Evolutionary conservation across 2,888 invertebrate species (phyloP).

Genomic region (Macaria notata): DNA sequence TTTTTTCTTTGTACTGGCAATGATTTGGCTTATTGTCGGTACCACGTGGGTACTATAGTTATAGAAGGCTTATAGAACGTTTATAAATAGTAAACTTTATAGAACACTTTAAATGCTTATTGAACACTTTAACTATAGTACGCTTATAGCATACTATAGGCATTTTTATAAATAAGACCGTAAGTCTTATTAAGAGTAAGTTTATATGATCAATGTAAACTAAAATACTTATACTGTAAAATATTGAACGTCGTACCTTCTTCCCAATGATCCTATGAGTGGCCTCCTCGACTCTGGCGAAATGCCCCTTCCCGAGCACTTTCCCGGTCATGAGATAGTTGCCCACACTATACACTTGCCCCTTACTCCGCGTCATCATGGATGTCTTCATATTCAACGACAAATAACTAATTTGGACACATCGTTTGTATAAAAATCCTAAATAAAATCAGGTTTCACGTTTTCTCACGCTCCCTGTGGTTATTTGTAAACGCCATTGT

Average conservation of each 20-base stretch:
- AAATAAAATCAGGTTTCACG: conserved; percentile 25
- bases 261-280: conserved; percentile 85
- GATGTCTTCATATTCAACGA: conserved; percentile 54
- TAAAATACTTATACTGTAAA: no score
- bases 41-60: no score
- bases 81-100: no score
- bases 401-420: conserved; percentile 59
- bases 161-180: no score
- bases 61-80: no score
- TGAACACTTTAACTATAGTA: no score
- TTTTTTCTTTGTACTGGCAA: no score
- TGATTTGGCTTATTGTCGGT: no score
- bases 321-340: conserved; percentile 87
- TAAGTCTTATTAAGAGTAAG: no score
- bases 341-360: conserved; percentile 83
- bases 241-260: conserved; percentile 74
- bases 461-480: conserved; percentile 16
- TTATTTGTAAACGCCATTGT: conserved; percentile 32
- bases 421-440: conserved; percentile 51
- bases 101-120: no score
- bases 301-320: conserved; percentile 88
- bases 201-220: no score
- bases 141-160: no score
- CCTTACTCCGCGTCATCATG: conserved; percentile 58
- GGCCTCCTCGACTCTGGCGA: conserved; percentile 89